These are phyloP conservation scores for Albula goreensis DNA, from an alignment of 2,113 vertebrate genomes.

Conservation along the genomic window DNA sequence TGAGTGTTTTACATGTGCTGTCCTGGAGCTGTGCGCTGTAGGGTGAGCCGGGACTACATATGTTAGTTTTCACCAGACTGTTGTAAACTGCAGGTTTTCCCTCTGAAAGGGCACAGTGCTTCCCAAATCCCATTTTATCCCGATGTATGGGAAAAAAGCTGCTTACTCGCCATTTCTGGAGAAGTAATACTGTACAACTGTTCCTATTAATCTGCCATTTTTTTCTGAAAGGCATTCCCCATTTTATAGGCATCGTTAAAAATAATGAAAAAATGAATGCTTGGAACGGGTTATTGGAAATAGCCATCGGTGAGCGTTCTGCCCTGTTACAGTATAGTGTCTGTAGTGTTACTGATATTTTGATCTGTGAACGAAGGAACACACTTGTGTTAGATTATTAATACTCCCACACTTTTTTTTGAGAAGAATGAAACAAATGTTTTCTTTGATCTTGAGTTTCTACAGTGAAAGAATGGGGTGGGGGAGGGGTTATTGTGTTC, in stretches of 20 bases:
- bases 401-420: not conserved
- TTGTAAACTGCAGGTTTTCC: not conserved
- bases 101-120: not conserved
- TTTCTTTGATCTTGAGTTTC: constrained; percentile 1
- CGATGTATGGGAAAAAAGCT: not conserved
- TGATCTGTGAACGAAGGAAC: not conserved
- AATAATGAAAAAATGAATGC: constrained; percentile 2
- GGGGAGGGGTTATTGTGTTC: not conserved
- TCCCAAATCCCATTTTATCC: not conserved
- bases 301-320: not conserved
- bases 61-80: not conserved
- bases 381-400: not conserved
- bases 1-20: not conserved
- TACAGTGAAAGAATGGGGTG: not conserved
- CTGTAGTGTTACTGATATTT: not conserved
- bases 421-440: constrained; percentile 11
- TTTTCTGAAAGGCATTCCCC: not conserved
- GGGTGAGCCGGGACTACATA: not conserved
- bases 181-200: constrained; percentile 15
- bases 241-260: not conserved
- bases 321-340: not conserved
- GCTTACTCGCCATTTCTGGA: not conserved
- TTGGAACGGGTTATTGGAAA: not conserved
- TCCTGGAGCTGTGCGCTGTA: not conserved
- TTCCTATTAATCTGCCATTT: not conserved